Percentiles rank a stretch among this genome's conserved stretches.
Conservation (phyloP, 2,888 invertebrate species). For the Tipula confusa region DNA sequence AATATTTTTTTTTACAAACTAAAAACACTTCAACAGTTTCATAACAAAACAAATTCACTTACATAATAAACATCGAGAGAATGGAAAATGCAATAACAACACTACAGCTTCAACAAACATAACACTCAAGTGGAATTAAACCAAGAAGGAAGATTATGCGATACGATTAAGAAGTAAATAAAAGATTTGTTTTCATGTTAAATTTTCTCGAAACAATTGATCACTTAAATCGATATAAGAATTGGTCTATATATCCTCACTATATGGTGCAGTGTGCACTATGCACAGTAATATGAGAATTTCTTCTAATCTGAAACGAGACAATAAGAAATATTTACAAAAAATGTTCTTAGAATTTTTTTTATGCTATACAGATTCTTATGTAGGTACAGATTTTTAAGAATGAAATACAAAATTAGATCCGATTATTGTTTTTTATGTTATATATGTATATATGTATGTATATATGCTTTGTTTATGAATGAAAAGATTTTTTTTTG, state of each 20-base stretch:
- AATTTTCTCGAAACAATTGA: slow-evolving; percentile 14
- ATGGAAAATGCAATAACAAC: neutral
- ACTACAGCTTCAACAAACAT: neutral
- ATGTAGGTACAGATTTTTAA: neutral
- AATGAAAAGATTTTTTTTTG: neutral
- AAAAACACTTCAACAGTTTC: neutral
- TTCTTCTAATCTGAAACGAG: neutral
- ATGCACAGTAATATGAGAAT: neutral
- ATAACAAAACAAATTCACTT: neutral
- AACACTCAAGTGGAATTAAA: slow-evolving; percentile 15
- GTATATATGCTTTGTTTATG: neutral
- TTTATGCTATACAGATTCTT: neutral
- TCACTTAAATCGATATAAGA: slow-evolving; percentile 25
- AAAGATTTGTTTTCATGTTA: slow-evolving; percentile 20
- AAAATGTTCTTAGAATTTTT: neutral
- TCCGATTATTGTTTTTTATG: neutral
- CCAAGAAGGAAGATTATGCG: neutral
- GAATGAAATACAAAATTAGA: slow-evolving; percentile 5
- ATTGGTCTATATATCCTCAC: neutral
- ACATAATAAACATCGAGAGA: neutral
- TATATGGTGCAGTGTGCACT: neutral
- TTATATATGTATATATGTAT: too few species aligned
- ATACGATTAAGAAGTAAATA: slow-evolving; percentile 12
- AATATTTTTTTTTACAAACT: neutral
- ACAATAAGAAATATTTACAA: neutral